These are phyloP conservation scores for Echinometra lucunter DNA, from an alignment of 53 echinoderm and acorn worm genomes.

Conservation along the genomic window DNA sequence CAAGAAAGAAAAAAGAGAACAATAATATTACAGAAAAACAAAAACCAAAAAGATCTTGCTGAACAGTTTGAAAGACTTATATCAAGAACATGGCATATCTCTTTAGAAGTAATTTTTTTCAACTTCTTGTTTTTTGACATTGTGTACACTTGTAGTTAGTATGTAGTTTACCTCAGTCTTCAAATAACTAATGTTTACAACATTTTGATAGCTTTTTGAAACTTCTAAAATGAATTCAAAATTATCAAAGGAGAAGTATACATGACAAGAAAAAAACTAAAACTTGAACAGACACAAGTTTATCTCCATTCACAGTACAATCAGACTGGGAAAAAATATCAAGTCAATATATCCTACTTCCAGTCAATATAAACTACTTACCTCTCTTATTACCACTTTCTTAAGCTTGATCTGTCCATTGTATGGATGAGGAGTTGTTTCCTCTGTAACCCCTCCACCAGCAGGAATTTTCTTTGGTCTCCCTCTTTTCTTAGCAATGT, in stretches of 20 bases:
- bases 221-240: too few relatives aligned
- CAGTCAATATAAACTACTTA: not conserved
- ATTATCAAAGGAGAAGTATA: too few relatives aligned
- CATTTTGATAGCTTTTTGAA: too few relatives aligned
- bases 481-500: slow-evolving; percentile 22
- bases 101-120: too few relatives aligned
- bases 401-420: slow-evolving; percentile 38
- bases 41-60: not conserved
- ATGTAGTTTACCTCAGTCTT: too few relatives aligned
- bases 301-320: not conserved
- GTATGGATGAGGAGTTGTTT: not conserved
- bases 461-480: slow-evolving; percentile 24
- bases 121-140: too few relatives aligned
- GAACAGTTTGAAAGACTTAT: too few relatives aligned
- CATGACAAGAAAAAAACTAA: not conserved
- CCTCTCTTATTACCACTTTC: slow-evolving; percentile 55
- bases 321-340: too few relatives aligned
- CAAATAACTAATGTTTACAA: too few relatives aligned
- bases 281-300: not conserved
- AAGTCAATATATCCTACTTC: too few relatives aligned
- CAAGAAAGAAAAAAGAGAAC: not conserved
- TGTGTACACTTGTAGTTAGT: too few relatives aligned
- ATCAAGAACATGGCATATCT: too few relatives aligned
- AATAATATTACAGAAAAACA: not conserved
- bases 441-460: not conserved